These are phyloP conservation scores for Pluvialis apricaria DNA, from an alignment of 2,113 vertebrate species.

Conservation along the genomic window DNA sequence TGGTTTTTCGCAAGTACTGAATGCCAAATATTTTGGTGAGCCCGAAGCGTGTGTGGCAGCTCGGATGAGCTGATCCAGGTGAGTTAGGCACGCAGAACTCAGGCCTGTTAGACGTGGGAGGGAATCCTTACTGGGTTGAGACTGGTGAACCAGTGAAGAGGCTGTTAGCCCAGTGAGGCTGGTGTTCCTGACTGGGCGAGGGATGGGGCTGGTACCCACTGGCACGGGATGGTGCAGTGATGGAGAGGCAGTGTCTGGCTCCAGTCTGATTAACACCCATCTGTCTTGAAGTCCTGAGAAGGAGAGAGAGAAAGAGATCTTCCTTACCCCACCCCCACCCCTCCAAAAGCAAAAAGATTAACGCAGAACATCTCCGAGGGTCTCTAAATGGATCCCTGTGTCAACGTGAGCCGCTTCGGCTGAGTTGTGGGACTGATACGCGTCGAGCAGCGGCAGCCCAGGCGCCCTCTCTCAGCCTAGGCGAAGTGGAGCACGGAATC, in stretches of 20 bases:
- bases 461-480: neutral
- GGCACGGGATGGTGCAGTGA: neutral
- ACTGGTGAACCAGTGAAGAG: neutral
- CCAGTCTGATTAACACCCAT: neutral
- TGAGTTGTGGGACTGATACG: accelerated
- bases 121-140: neutral
- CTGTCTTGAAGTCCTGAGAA: neutral
- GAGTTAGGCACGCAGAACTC: accelerated
- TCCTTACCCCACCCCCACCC: neutral
- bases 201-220: neutral
- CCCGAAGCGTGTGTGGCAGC: accelerated
- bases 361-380: neutral
- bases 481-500: neutral
- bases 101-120: neutral
- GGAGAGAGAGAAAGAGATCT: neutral
- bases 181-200: neutral
- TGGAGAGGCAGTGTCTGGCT: neutral
- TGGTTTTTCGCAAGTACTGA: neutral
- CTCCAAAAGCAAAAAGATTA: neutral
- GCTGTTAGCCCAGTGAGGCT: neutral
- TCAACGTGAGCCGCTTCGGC: neutral
- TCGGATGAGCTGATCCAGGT: accelerated
- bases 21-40: neutral
- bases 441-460: neutral
- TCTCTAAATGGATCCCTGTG: neutral